A percentile compares a stretch with the other conserved stretches of the same genome.
Evolutionary conservation across 2,113 vertebrate genomes (phyloP).

Genomic region (Ptyas mucosa): DNA sequence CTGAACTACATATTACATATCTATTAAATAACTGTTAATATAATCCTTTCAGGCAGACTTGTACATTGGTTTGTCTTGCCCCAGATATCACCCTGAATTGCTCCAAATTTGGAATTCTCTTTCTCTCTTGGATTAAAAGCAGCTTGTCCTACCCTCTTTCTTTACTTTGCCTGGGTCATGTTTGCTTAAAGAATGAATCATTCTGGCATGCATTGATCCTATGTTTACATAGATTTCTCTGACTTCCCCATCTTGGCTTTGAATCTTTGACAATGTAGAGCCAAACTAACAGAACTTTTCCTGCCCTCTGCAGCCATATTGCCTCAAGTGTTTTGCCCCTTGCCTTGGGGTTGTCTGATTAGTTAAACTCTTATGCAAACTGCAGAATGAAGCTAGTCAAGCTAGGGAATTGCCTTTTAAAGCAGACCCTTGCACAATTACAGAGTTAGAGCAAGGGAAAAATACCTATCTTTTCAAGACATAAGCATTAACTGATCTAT

Average conservation of each 20-base stretch:
- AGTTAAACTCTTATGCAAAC: not conserved
- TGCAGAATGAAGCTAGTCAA: not conserved
- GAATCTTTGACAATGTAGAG: not conserved
- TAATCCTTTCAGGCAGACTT: not conserved
- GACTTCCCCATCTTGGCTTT: not conserved
- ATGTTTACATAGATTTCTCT: conserved; percentile 26
- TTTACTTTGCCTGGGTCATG: conserved; percentile 6
- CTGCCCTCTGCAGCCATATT: not conserved
- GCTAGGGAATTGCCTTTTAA: not conserved
- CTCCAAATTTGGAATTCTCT: conserved; percentile 20
- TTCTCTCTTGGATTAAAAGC: conserved; percentile 2
- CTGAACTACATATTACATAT: not conserved
- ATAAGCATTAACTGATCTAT: not conserved
- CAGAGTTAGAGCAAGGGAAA: not conserved
- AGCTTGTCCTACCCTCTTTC: not conserved
- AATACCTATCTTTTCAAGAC: not conserved
- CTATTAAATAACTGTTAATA: not conserved
- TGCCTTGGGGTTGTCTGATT: not conserved
- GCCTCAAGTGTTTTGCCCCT: not conserved
- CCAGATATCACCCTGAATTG: conserved; percentile 1
- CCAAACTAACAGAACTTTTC: not conserved
- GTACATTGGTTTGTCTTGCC: not conserved
- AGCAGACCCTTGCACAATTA: not conserved
- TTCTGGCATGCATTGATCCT: conserved; percentile 18
- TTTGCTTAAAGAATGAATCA: conserved; percentile 27